phyloP scores from a whole-genome alignment of 2,888 invertebrate species.

The Heliconius ismenius region DNA sequence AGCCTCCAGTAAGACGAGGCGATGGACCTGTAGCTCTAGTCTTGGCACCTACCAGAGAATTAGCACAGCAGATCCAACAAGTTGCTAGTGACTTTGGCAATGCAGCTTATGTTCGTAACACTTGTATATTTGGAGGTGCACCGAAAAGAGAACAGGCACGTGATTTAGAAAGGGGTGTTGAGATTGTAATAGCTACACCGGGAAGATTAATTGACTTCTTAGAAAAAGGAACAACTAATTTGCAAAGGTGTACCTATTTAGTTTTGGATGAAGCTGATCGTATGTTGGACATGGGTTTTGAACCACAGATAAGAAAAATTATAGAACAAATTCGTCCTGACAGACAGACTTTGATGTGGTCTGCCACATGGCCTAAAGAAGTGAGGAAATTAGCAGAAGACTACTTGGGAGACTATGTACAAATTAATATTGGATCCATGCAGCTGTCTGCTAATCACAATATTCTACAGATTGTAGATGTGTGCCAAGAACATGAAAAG shows the following conservation, averaged over 20 bases:
- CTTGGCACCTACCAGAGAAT: constrained; percentile 89
- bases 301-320: constrained; percentile 97
- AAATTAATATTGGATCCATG: constrained; percentile 95
- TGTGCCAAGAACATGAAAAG: constrained; percentile 93
- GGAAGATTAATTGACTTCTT: constrained; percentile 93
- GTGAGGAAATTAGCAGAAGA: constrained; percentile 95
- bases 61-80: constrained; percentile 91
- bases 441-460: constrained; percentile 95
- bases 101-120: constrained; percentile 88
- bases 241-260: constrained; percentile 90
- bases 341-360: constrained; percentile 98
- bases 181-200: constrained; percentile 94
- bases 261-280: constrained; percentile 96
- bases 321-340: constrained; percentile 96
- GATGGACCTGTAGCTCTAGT: constrained; percentile 93
- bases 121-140: constrained; percentile 96
- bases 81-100: constrained; percentile 92
- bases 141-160: constrained; percentile 88
- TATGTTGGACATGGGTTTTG: constrained; percentile 99
- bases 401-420: constrained; percentile 93
- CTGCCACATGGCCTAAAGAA: constrained; percentile 99
- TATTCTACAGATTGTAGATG: constrained; percentile 92
- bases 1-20: constrained; percentile 87
- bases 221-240: constrained; percentile 87
- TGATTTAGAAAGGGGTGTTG: constrained; percentile 89